These are phyloP conservation scores for Drosophila kikkawai DNA, from an alignment of 1,140 invertebrate genomes.

Conservation along the genomic window DNA sequence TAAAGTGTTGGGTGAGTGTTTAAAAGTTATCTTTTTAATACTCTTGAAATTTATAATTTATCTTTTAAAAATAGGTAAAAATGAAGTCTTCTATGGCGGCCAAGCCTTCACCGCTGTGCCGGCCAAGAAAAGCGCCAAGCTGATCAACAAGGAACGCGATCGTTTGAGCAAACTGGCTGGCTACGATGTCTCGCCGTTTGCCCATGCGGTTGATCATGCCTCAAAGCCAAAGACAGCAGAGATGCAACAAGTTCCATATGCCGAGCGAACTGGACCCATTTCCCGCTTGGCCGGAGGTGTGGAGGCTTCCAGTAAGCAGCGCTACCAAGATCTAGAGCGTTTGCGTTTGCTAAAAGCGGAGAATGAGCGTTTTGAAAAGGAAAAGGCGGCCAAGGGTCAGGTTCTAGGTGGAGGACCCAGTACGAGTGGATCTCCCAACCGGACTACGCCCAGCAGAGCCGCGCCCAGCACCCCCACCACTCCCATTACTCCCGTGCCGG, in stretches of 20 bases:
- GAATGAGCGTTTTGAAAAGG: constrained; percentile 53
- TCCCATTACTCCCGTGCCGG: constrained; percentile 58
- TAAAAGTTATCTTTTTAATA: background rate
- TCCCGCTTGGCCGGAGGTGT: constrained; percentile 85
- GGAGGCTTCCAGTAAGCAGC: constrained; percentile 87
- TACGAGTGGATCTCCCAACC: background rate
- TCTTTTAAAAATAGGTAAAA: constrained; percentile 86
- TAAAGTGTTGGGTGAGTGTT: constrained; percentile 86
- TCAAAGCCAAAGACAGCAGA: constrained; percentile 49
- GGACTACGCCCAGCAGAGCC: background rate
- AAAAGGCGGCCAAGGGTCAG: constrained; percentile 20
- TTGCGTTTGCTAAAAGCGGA: constrained; percentile 86
- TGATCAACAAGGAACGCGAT: constrained; percentile 86
- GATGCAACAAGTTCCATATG: constrained; percentile 60
- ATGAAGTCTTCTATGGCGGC: constrained; percentile 90
- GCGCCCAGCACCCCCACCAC: constrained; percentile 14
- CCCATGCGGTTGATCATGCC: constrained; percentile 56
- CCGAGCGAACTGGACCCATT: constrained; percentile 62
- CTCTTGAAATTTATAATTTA: background rate
- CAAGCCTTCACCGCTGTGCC: constrained; percentile 87
- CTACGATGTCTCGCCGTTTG: constrained; percentile 75
- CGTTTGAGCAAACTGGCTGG: constrained; percentile 83
- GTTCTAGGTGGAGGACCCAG: constrained; percentile 12
- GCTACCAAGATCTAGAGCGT: constrained; percentile 87
- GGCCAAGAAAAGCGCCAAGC: constrained; percentile 87